phyloP scores from a whole-genome alignment of 1,140 invertebrate genomes.

The Zelostemma sp. region DNA sequence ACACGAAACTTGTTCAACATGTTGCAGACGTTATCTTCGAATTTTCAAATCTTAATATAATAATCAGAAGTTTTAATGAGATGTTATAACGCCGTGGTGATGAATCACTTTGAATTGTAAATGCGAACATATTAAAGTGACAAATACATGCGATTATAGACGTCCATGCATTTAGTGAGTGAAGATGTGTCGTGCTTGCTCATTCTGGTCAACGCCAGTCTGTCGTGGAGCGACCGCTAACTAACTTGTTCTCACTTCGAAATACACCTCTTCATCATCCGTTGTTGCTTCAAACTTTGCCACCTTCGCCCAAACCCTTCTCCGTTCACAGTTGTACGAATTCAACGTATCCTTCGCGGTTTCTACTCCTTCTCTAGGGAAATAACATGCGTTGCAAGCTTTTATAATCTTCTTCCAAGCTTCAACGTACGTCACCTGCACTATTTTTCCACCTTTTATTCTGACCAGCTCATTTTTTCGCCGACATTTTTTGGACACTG shows the following conservation, averaged over 20 bases:
- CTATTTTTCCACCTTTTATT: too few species aligned
- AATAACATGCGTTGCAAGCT: slow-evolving; percentile 44
- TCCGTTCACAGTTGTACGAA: slow-evolving; percentile 43
- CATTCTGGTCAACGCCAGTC: slow-evolving; percentile 16
- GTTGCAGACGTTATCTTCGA: too few species aligned
- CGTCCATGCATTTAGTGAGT: slow-evolving; percentile 38
- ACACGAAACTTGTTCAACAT: too few species aligned
- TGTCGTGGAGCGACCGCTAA: slow-evolving; percentile 50
- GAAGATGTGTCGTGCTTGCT: slow-evolving; percentile 41
- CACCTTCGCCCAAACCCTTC: slow-evolving; percentile 27
- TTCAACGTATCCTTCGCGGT: slow-evolving; percentile 31
- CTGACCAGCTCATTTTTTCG: too few species aligned
- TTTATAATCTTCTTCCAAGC: too few species aligned
- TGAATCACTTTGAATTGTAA: slow-evolving; percentile 3
- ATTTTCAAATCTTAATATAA: too few species aligned
- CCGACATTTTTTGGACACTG: too few species aligned
- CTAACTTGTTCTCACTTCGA: slow-evolving; percentile 53
- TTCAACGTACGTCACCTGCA: too few species aligned
- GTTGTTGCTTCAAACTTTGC: slow-evolving; percentile 27
- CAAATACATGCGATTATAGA: slow-evolving; percentile 31
- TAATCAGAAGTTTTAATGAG: too few species aligned
- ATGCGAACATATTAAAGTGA: slow-evolving; percentile 10
- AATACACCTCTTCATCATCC: slow-evolving; percentile 50
- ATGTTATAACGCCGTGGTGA: too few species aligned
- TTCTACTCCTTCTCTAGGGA: slow-evolving; percentile 37